Base-by-base conservation (phyloP, 2,113 vertebrate genomes). In the Hystrix cristata region DNA sequence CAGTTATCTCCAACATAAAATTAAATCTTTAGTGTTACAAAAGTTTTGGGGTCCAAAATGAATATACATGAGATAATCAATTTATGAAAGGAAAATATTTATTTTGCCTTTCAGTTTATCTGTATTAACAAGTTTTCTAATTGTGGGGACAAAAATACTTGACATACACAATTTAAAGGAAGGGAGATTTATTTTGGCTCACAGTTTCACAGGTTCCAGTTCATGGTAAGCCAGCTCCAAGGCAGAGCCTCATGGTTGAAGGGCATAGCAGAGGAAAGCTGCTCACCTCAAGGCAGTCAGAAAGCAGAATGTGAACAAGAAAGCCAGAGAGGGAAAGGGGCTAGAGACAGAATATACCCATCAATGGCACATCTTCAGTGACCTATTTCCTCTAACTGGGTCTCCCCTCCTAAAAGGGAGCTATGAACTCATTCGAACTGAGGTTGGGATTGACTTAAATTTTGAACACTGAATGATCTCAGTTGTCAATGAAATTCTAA, bases 401-500 rank as follows among this genome's bases (percentile, higher is more conserved):
- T 21, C 71, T 38, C 21, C 25, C 21, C 71, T 72, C 21, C 10
- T 23, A 23, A 72, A 12, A 25, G 10, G 21, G 12, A 72, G 38
- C 19, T 46, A 10, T 72, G 38, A 72, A 38, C 10, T 12, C 31
- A 72, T 25, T 21, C 69, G 38, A 92, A 57, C 9, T 74, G 31
- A 67, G 15, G 8, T 14, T 81, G 10, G 31, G 1, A 8, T 87
- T 89, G 48, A 69, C 46, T 60, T 92, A 29, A 82, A 4, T 34
- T 65, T 86, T 84, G 46, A 29, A 81, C 38, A 84, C 46, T 84
- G 74, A 67, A 29, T 80, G 38, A 83, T 82, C 29, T 91, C 25
- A 74, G 3, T 81, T 78, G 48, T 79, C 83, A 96, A 91, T 64
- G n/a, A 62, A 7, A 60, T 93, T 84, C 31, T 81, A 88, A 59